phyloP scores from a whole-genome alignment of 2,797 vertebrate species.

The Gambusia yucatana region DNA sequence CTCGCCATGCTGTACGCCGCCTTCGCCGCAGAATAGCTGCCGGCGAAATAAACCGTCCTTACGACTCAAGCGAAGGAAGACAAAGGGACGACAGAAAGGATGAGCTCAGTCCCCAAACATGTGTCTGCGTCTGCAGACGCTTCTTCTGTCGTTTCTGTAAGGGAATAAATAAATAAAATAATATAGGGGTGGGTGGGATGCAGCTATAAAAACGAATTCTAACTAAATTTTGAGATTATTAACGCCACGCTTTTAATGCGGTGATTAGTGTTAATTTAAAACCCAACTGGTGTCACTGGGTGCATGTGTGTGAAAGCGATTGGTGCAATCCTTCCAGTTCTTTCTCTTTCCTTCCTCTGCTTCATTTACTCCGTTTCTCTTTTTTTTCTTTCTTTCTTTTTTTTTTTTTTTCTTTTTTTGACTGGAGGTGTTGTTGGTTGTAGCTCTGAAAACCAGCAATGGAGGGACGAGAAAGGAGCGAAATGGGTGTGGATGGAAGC shows the following conservation, averaged over 20 bases:
- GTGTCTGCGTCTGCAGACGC: conserved; percentile 29
- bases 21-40: conserved; percentile 67
- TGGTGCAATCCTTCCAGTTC: conserved; percentile 7
- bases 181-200: background rate
- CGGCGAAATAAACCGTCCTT: conserved; percentile 57
- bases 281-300: conserved; percentile 10
- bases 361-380: background rate
- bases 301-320: background rate
- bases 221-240: background rate
- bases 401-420: conserved; percentile 24
- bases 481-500: conserved; percentile 53
- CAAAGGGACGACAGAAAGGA: conserved; percentile 64
- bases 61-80: conserved; percentile 45
- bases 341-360: conserved; percentile 11
- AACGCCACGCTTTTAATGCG: background rate
- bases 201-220: background rate
- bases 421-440: conserved; percentile 55
- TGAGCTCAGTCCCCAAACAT: conserved; percentile 35
- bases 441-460: conserved; percentile 64
- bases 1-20: conserved; percentile 60
- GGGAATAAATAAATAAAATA: background rate
- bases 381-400: conserved; percentile 6
- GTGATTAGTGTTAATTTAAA: background rate
- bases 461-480: conserved; percentile 54
- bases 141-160: background rate